Evolutionary conservation across 2,888 invertebrate genomes (phyloP).

Genomic region (Arge pagana): DNA sequence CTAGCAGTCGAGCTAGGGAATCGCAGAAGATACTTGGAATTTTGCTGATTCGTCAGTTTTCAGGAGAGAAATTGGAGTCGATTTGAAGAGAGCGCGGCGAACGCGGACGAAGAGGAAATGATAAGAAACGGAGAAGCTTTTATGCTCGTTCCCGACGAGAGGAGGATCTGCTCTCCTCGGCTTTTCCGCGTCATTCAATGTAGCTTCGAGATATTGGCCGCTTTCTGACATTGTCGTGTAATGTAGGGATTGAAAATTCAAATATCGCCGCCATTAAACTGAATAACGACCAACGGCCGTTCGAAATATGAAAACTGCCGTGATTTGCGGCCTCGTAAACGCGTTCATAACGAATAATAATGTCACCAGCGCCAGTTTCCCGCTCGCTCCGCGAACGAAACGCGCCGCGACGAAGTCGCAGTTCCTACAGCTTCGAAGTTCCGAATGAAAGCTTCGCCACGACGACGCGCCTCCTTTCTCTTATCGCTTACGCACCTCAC

Average conservation of each 20-base stretch:
- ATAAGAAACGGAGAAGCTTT: too few relatives aligned
- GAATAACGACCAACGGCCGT: constrained; percentile 57
- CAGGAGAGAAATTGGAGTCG: too few relatives aligned
- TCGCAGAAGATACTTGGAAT: too few relatives aligned
- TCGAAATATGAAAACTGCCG: constrained; percentile 58
- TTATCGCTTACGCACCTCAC: constrained; percentile 34
- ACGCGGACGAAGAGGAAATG: too few relatives aligned
- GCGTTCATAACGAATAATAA: constrained; percentile 59
- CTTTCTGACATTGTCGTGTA: constrained; percentile 22
- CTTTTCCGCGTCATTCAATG: constrained; percentile 8
- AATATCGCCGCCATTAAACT: constrained; percentile 57
- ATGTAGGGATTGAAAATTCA: constrained; percentile 55
- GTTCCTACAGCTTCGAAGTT: constrained; percentile 13
- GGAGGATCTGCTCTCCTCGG: too few relatives aligned
- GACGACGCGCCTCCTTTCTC: too few relatives aligned
- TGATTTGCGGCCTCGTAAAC: constrained; percentile 60
- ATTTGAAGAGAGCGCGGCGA: too few relatives aligned
- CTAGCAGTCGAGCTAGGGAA: too few relatives aligned
- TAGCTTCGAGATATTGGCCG: constrained; percentile 13
- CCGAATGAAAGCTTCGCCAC: constrained; percentile 11
- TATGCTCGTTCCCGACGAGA: too few relatives aligned
- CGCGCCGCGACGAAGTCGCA: constrained; percentile 15
- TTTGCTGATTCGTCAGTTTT: too few relatives aligned
- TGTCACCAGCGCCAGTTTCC: constrained; percentile 48
- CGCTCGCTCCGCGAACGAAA: constrained; percentile 26